These are phyloP conservation scores for Nowickia ferox DNA, from an alignment of 2,888 invertebrate species.

Conservation along the genomic window DNA sequence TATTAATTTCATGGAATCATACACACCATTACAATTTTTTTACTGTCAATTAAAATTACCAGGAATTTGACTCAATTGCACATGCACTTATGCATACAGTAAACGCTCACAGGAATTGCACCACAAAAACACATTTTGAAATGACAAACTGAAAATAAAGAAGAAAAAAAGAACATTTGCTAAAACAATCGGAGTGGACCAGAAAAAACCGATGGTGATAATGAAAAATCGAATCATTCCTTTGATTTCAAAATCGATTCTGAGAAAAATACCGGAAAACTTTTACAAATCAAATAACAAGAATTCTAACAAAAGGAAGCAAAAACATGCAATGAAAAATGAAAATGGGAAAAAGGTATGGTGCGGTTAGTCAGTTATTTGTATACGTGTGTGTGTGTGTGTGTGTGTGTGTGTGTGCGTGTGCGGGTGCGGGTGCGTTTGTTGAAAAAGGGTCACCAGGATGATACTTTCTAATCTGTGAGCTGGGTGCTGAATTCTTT, in stretches of 20 bases:
- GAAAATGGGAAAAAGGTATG: conserved; percentile 31
- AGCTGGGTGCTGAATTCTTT: conserved; percentile 66
- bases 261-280: conserved; percentile 68
- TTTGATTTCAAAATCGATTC: conserved; percentile 31
- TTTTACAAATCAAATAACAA: conserved; percentile 25
- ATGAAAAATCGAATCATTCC: conserved; percentile 43
- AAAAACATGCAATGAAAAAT: conserved; percentile 20
- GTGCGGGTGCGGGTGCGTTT: neutral
- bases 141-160: conserved; percentile 28
- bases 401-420: neutral
- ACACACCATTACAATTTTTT: no score
- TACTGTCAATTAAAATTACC: no score
- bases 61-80: no score
- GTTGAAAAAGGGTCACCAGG: conserved; percentile 57
- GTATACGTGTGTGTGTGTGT: neutral
- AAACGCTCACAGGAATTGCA: neutral
- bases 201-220: conserved; percentile 32
- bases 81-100: no score
- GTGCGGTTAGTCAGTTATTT: neutral
- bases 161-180: conserved; percentile 10
- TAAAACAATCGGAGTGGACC: conserved; percentile 55
- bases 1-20: no score
- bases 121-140: neutral
- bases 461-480: conserved; percentile 60
- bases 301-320: conserved; percentile 16